phyloP scores from a whole-genome alignment of 2,113 vertebrate genomes.

The Bufo bufo region DNA sequence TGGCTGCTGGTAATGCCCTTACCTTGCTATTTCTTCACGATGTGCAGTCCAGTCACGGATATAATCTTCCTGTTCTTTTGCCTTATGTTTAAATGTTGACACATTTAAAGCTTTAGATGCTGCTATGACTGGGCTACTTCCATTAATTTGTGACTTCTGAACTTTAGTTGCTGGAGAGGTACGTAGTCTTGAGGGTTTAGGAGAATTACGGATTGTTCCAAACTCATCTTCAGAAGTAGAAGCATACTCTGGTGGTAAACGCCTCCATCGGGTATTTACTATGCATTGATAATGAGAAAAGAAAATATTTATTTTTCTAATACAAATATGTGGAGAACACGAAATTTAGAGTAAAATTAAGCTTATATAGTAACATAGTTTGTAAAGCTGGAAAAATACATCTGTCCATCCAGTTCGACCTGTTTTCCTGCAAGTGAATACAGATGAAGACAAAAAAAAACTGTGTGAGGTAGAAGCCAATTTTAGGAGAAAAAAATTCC shows the following conservation, averaged over 20 bases:
- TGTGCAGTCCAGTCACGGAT: constrained; percentile 98
- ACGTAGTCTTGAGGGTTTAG: constrained; percentile 88
- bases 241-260: constrained; percentile 96
- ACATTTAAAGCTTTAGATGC: constrained; percentile 72
- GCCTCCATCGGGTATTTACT: constrained; percentile 94
- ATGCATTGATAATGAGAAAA: constrained; percentile 36
- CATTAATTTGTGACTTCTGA: constrained; percentile 78
- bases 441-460: too few species aligned
- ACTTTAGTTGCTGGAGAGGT: constrained; percentile 83
- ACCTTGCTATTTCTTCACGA: constrained; percentile 98
- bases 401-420: too few species aligned
- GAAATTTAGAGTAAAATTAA: too few species aligned
- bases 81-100: constrained; percentile 87
- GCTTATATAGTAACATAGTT: too few species aligned
- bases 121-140: constrained; percentile 61
- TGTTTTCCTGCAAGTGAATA: too few species aligned
- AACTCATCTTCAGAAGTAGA: constrained; percentile 99
- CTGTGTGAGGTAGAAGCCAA: too few species aligned
- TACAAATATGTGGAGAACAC: too few species aligned
- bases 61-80: constrained; percentile 97
- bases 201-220: constrained; percentile 90
- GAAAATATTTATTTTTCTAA: not conserved
- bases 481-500: too few species aligned
- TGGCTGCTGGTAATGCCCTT: constrained; percentile 15
- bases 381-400: too few species aligned